These are phyloP conservation scores for Naso thynnoides DNA, from an alignment of 2,797 vertebrate species.

Conservation along the genomic window DNA sequence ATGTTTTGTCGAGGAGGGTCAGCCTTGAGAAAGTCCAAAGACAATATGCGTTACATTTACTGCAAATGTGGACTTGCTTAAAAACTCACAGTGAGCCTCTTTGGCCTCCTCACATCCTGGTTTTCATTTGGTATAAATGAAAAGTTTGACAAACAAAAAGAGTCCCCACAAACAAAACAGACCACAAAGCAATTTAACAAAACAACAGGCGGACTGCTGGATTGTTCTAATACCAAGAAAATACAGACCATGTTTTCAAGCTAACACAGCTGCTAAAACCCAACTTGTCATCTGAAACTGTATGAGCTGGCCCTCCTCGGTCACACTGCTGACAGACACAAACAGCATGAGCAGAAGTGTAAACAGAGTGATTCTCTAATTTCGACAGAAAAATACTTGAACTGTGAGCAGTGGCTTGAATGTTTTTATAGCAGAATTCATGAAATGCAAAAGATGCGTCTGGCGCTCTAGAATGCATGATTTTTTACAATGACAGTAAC, in stretches of 20 bases:
- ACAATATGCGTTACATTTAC: conserved; percentile 3
- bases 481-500: conserved; percentile 26
- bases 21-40: not conserved
- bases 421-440: conserved; percentile 10
- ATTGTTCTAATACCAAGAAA: conserved; percentile 26
- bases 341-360: conserved; percentile 5
- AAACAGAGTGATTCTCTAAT: conserved; percentile 4
- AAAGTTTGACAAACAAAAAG: conserved; percentile 14
- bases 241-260: conserved; percentile 21
- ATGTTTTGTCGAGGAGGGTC: not conserved
- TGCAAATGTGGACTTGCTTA: conserved; percentile 2
- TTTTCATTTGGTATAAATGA: conserved; percentile 24
- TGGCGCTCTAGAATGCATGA: not conserved
- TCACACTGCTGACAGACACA: conserved; percentile 32
- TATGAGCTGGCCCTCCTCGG: not conserved
- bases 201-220: not conserved
- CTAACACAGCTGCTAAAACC: conserved; percentile 17
- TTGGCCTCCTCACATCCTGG: conserved; percentile 3
- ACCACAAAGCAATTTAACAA: conserved; percentile 23
- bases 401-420: not conserved
- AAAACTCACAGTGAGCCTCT: not conserved
- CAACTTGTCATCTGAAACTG: conserved; percentile 9
- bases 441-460: conserved; percentile 18
- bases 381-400: conserved; percentile 6
- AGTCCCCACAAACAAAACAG: conserved; percentile 16